Evolutionary conservation across 2,797 vertebrate species (phyloP).

Genomic region (Myotis findleyi): DNA sequence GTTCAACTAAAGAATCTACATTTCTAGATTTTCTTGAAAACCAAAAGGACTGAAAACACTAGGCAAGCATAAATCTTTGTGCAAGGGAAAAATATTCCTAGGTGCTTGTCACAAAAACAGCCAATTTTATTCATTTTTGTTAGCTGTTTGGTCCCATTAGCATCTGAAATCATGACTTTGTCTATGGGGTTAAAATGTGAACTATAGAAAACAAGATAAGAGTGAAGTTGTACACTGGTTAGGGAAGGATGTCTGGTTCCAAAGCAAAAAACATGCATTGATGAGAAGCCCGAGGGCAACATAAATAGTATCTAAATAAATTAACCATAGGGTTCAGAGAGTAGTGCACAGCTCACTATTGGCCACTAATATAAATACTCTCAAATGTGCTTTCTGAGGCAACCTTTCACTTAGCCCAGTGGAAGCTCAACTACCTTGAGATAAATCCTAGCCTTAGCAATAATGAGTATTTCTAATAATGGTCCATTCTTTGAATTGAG

Average conservation of each 20-base stretch:
- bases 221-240: background rate
- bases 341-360: background rate
- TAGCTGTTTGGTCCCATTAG: background rate
- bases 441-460: constrained; percentile 17
- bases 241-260: background rate
- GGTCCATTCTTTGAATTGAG: constrained; percentile 46
- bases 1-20: constrained; percentile 39
- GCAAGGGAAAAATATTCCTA: constrained; percentile 47
- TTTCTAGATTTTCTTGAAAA: constrained; percentile 56
- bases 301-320: background rate
- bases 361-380: background rate
- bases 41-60: constrained; percentile 45
- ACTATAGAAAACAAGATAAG: constrained; percentile 15
- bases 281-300: background rate
- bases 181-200: constrained; percentile 50
- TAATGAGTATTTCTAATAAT: constrained; percentile 20
- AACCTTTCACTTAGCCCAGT: background rate
- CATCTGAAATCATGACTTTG: background rate
- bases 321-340: background rate
- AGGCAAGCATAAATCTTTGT: background rate
- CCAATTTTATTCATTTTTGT: background rate
- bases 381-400: constrained; percentile 17
- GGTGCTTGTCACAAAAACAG: constrained; percentile 5
- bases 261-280: background rate
- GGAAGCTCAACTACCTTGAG: constrained; percentile 10